Evolutionary conservation across 2,797 vertebrate species (phyloP).

Genomic region (Epinephelus awoara): DNA sequence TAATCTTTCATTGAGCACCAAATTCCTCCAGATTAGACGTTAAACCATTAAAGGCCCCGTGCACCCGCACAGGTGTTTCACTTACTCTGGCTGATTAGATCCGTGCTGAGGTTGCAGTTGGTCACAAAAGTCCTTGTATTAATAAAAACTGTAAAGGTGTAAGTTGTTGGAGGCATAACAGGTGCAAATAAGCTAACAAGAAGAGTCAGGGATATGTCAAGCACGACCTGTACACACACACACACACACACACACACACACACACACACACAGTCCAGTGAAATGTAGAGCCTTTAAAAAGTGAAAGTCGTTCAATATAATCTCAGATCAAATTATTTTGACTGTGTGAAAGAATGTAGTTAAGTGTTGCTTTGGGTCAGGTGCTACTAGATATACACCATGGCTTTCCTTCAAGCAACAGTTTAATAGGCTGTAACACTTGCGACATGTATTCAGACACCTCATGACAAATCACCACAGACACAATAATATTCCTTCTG

Average conservation of each 20-base stretch:
- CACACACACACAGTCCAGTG: too few species aligned
- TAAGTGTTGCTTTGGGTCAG: not conserved
- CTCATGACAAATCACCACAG: slow-evolving; percentile 25
- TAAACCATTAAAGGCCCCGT: not conserved
- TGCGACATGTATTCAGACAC: not conserved
- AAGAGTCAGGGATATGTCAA: not conserved
- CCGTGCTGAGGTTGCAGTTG: slow-evolving; percentile 9
- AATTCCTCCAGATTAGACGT: not conserved
- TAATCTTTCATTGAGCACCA: slow-evolving; percentile 4
- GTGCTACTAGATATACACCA: not conserved
- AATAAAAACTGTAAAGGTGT: slow-evolving; percentile 8
- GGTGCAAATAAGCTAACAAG: not conserved
- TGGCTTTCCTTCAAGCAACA: not conserved
- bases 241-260: too few species aligned
- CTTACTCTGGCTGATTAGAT: slow-evolving; percentile 17
- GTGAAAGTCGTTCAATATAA: not conserved
- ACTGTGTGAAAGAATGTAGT: not conserved
- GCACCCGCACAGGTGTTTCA: slow-evolving; percentile 21
- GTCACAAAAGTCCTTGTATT: slow-evolving; percentile 6
- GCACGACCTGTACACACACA: slow-evolving; percentile 1
- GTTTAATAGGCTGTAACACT: not conserved
- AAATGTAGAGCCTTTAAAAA: not conserved
- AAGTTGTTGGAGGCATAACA: slow-evolving; percentile 12
- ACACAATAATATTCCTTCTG: slow-evolving; percentile 15
- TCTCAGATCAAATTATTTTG: not conserved